Evolutionary conservation across 2,797 vertebrate genomes (phyloP), one percentile per base, ranked within the genome.

Genomic region (Phoeniculus purpureus): DNA sequence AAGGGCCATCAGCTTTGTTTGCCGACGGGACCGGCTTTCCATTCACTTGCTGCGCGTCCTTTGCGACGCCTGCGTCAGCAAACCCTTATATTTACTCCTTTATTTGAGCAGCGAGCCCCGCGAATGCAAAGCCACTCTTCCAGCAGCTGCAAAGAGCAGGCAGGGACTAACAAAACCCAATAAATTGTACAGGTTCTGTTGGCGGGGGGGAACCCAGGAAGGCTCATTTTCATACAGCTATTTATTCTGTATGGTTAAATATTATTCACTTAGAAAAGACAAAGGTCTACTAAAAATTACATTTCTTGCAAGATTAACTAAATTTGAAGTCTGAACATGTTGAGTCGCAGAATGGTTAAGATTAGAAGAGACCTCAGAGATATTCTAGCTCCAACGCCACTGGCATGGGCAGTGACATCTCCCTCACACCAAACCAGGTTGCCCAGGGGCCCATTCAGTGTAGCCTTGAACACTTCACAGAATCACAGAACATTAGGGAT

Each of bases 61-160:
- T 94, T 22, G 54, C 64, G 16, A 93, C 10, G 58, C 91, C 86
- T 80, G 94, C 93, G 86, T 97, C 96, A 97, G 94, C 94, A 95
- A 93, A 92, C 81, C 85, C 96, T 92, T 96, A 89, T 97, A 91
- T 97, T 97, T 96, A 95, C 96, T 94, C 95, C 73, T 85, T 16
- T 95, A 93, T 95, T 95, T 94, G 94, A 95, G 92, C 92, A 89
- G 81, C 45, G 20, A 94, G 87, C 47, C 71, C 67, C n/a, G 56
- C 6, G 7, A 90, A 83, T 17, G 87, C 75, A 96, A 91, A 96
- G 76, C 89, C 87, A 81, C 88, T 77, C 86, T 87, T 83, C 78
- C n/a, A 71, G 92, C 91, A 92, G 86, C 90, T 92, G 88, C 74
- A 71, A 75, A 81, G 22, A 92, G 86, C 87, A 94, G 75, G 89